A percentile compares a stretch with the other conserved stretches of the same genome.
These are phyloP conservation scores for Heliconius ethilla DNA, from an alignment of 2,888 invertebrate genomes.

Conservation along the genomic window DNA sequence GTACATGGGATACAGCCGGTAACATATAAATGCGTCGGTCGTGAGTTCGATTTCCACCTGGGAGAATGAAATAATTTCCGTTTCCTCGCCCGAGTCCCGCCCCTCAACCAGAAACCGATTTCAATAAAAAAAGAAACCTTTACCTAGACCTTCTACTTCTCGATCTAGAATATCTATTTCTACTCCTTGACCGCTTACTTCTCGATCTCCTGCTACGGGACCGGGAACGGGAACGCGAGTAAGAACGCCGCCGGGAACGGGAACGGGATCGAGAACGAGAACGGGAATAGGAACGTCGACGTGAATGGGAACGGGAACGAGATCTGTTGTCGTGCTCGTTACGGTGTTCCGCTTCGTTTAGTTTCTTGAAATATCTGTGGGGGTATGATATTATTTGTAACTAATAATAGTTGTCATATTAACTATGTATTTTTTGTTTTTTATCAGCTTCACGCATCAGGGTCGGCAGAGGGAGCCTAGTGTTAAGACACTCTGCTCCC, in stretches of 20 bases:
- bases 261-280: slow-evolving; percentile 57
- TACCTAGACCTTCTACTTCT: slow-evolving; percentile 45
- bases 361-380: slow-evolving; percentile 82
- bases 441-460: no score
- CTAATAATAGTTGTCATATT: no score
- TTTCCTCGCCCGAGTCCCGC: no score
- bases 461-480: no score
- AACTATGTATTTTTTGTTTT: no score
- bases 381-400: no score
- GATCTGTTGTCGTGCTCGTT: slow-evolving; percentile 73
- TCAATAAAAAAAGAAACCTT: not conserved
- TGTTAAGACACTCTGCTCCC: no score
- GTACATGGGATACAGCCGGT: no score
- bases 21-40: no score
- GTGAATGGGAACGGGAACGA: slow-evolving; percentile 55
- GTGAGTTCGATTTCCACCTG: no score
- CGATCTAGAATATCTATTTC: slow-evolving; percentile 23
- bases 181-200: slow-evolving; percentile 43
- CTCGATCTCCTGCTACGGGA: slow-evolving; percentile 59
- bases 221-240: slow-evolving; percentile 49
- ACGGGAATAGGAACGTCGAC: slow-evolving; percentile 61
- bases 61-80: no score
- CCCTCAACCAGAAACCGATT: no score
- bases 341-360: slow-evolving; percentile 80
- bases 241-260: slow-evolving; percentile 48